These are phyloP conservation scores for Trachythela sp. DNA, from an alignment of 64 coral and sea anemone genomes.

Conservation along the genomic window DNA sequence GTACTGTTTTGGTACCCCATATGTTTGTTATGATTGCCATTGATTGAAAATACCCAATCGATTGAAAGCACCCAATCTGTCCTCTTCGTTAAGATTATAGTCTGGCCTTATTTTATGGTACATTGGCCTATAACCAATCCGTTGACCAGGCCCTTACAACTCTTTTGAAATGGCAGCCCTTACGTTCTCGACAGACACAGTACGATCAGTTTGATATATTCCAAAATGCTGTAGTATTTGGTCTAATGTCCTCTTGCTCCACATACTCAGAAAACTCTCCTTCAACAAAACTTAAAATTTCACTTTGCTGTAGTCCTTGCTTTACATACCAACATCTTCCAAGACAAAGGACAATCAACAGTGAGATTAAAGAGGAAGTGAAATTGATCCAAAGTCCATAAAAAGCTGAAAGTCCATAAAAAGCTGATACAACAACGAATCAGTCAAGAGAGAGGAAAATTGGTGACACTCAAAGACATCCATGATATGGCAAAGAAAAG, in stretches of 20 bases:
- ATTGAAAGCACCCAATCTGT: slow-evolving; percentile 4
- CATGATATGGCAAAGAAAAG: slow-evolving; percentile 34
- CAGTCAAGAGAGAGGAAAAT: slow-evolving; percentile 25
- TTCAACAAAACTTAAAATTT: background rate
- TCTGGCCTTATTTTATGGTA: slow-evolving; percentile 16
- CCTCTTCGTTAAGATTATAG: slow-evolving; percentile 1
- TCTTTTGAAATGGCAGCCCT: slow-evolving; percentile 4
- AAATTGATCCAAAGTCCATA: slow-evolving; percentile 26
- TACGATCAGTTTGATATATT: background rate
- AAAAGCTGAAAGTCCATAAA: slow-evolving; percentile 35
- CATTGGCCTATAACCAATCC: slow-evolving; percentile 4
- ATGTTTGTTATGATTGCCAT: background rate
- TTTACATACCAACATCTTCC: slow-evolving; percentile 26
- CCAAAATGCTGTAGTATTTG: slow-evolving; percentile 4
- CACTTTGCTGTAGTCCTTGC: background rate
- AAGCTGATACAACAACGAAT: slow-evolving; percentile 42
- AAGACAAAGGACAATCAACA: background rate
- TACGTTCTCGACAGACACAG: background rate
- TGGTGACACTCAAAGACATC: slow-evolving; percentile 23
- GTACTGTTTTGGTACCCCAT: slow-evolving; percentile 13
- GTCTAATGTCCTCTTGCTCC: slow-evolving; percentile 5
- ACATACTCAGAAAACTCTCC: background rate
- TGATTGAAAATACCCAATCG: no score
- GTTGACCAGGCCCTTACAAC: background rate
- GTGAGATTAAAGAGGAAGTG: slow-evolving; percentile 9